These are phyloP conservation scores for Melanchra persicariae DNA, from an alignment of 2,888 invertebrate species.

Conservation along the genomic window DNA sequence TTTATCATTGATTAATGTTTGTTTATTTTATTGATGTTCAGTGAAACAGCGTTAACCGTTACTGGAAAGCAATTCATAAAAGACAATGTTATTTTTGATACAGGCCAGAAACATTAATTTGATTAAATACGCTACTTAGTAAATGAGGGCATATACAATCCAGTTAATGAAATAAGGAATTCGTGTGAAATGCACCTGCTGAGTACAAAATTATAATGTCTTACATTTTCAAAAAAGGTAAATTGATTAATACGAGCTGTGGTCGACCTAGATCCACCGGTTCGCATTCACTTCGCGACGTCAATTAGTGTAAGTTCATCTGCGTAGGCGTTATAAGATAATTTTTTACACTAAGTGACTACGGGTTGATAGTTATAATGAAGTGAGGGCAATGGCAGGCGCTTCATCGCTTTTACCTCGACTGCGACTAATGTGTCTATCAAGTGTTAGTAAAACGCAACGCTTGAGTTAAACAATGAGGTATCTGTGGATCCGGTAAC, in stretches of 20 bases:
- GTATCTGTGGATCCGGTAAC: not conserved
- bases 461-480: not conserved
- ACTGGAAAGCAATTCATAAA: conserved; percentile 8
- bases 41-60: not conserved
- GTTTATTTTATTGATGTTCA: conserved; percentile 10
- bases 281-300: conserved; percentile 7
- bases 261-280: conserved; percentile 15
- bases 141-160: not conserved
- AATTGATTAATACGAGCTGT: not conserved
- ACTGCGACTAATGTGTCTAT: not conserved
- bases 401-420: not conserved
- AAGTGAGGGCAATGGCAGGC: not conserved
- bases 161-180: not conserved
- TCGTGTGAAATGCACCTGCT: not conserved
- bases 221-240: not conserved
- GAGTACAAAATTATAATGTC: not conserved
- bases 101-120: not conserved
- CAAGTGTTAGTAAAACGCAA: not conserved
- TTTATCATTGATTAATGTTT: conserved; percentile 1
- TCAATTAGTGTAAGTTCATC: conserved; percentile 39
- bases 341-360: conserved; percentile 11
- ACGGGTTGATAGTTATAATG: not conserved
- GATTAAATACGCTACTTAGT: not conserved
- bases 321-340: conserved; percentile 24
- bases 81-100: not conserved